Base-by-base conservation (phyloP, 2,797 vertebrate species). In the Sebastes ruberrimus region DNA sequence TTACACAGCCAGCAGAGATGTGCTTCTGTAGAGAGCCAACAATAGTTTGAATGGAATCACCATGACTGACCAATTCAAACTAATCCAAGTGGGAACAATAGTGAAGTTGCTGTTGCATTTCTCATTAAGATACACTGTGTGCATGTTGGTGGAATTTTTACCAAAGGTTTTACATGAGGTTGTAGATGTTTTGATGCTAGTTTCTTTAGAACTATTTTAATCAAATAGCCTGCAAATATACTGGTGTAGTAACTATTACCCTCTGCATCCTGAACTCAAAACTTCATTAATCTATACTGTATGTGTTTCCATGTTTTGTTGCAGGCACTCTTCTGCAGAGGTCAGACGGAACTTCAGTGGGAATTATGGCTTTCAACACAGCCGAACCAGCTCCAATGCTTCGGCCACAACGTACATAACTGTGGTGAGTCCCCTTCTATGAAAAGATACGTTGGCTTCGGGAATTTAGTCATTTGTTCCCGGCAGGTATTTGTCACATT, bases 251-350 rank as follows among this genome's bases (percentile, higher is more conserved):
- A 6, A 65, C 20, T 73, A 4, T 35, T 53, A 53, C 60, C 62
- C 1, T 81, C 38, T 76, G 3, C 71, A 27, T 75, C 30, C 69
- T 69, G n/a, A 59, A 28, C 46, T 52, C 18, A 49, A 32, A 72
- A 32, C 5, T 27, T 66, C 3, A 63, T 46, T 5, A 71, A 79
- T 85, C 7, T 82, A 46, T 18, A 46, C 42, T 0, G 3, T 35
- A 32, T 76, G 53, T 68, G 32, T 80, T 71, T 76, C 7, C 42
- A 23, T 74, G 64, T 79, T 87, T 81, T 71, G 32, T 89, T 92
- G 23, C 82, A 95, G 94, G 79, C 89, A 94, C 84, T 91, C 90
- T 28, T 95, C 94, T 73, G 89, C 94, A 69, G 94, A 95, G 62
- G 90, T 94, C 86, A 88, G 94, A 71, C 82, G 89, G 18, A 76